Base-by-base conservation (phyloP, 2,888 invertebrate genomes). In the Eupithecia centaureata region DNA sequence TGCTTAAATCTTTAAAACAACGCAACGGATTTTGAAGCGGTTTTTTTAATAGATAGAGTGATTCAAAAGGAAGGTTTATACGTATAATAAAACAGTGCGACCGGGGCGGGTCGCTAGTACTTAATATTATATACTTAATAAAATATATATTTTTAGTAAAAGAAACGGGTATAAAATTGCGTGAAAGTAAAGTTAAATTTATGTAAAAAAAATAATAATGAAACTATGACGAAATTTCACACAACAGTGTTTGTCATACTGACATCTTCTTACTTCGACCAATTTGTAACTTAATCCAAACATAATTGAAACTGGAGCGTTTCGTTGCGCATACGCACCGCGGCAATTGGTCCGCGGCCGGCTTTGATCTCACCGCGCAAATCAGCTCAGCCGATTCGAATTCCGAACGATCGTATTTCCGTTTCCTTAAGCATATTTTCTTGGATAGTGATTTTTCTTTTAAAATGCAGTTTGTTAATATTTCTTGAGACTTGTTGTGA, bases 351-450 rank as follows among this genome's bases (percentile, higher is more conserved):
- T 76, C 82, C 76, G 79, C 74, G 77, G 76, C 77, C 66, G 75
- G 69, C 83, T 91, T 91, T 91, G 90, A 91, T 91, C 88, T 89
- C 82, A 86, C 89, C 86, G 88, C 87, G 83, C 88, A 86, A 88
- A 89, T 90, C 86, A 86, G 84, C 84, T 83, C 82, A 78, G 80
- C 73, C 74, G 77, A 83, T 86, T 86, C 80, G 75, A 85, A 87
- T 83, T 76, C 78, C 81, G 78, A 81, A 80, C 77, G 79, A 79
- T 80, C 82, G 78, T 77, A 77, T 85, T 88, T 89, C 87, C 87
- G 86, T 86, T 86, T 84, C 82, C 84, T 28, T 65, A 60, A 27
- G 30, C 18, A 54, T 13, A 12, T 63, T 66, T 56, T 63, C 56
- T 66, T 52, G 38, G 52, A 52, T 58, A 38, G 4, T n/a, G 42